Percentiles rank a stretch among this genome's conserved stretches.
phyloP scores from a whole-genome alignment of 53 echinoderm and acorn worm genomes.

The Henricia sp. region DNA sequence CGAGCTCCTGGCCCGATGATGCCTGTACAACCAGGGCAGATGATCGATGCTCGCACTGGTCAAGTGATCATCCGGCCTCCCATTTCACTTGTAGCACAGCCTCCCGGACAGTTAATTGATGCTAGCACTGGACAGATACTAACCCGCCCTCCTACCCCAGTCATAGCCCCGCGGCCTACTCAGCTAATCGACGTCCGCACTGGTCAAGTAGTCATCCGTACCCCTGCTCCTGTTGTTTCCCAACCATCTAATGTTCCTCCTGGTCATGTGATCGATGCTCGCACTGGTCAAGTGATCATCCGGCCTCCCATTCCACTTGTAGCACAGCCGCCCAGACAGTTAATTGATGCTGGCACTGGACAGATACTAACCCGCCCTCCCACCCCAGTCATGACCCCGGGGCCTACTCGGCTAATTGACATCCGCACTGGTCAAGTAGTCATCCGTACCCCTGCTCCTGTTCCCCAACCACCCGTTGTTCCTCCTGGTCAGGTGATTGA shows the following conservation, averaged over 20 bases:
- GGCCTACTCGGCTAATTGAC: slow-evolving; percentile 35
- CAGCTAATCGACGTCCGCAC: slow-evolving; percentile 51
- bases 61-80: slow-evolving; percentile 27
- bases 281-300: slow-evolving; percentile 32
- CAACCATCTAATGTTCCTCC: slow-evolving; percentile 18
- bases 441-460: slow-evolving; percentile 12
- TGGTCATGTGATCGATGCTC: slow-evolving; percentile 24
- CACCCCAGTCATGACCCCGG: slow-evolving; percentile 4
- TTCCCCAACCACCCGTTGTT: slow-evolving; percentile 24
- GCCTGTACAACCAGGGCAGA: background rate
- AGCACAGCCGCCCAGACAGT: slow-evolving; percentile 1
- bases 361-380: slow-evolving; percentile 39
- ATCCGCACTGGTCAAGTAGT: slow-evolving; percentile 49
- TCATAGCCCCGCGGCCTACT: slow-evolving; percentile 15
- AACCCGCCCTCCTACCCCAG: slow-evolving; percentile 21
- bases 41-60: slow-evolving; percentile 34
- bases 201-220: too few species aligned
- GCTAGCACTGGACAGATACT: slow-evolving; percentile 35
- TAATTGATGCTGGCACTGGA: slow-evolving; percentile 33
- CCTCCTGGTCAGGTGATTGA: slow-evolving; percentile 24
- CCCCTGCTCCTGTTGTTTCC: slow-evolving; percentile 12
- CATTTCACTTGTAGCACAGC: slow-evolving; percentile 3
- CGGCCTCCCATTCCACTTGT: slow-evolving; percentile 21
- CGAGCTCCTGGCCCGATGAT: slow-evolving; percentile 41
- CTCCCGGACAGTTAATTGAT: slow-evolving; percentile 20